Base-by-base conservation (phyloP, 2,888 invertebrate species). In the Zootermopsis nevadensis region DNA sequence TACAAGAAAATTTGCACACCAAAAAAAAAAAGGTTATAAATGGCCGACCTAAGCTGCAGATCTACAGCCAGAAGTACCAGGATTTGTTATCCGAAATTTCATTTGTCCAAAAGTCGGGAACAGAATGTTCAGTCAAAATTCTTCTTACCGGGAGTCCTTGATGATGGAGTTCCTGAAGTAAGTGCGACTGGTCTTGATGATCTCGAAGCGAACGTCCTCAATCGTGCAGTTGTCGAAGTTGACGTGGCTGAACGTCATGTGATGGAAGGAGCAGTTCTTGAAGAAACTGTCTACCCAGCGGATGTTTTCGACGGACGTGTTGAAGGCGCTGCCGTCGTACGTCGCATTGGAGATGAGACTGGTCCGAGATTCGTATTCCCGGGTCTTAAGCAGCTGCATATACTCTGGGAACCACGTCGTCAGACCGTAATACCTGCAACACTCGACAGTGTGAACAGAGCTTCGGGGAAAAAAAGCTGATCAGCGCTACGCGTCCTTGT, bases 211-310 rank as follows among this genome's bases (percentile, higher is more conserved):
- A 6, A 93, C 93, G 72, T 93, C 92, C n/a, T 90, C 89, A 87
- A 96, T 94, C 10, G 93, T 91, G 88, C 95, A 95, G 87, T 94
- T 94, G 86, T 90, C 89, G 88, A 95, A 95, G 84, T 92, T 90
- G 31, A 95, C 94, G 87, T 95, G 95, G 84, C 93, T 94, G 88
- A 95, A 91, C 86, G 94, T 90, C 89, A 94, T 91, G 86, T 94
- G 93, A 31, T 91, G 91, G 88, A 95, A 95, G 31, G 92, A 93
- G 87, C 93, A 93, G 85, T 94, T 93, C 48, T 88, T 88, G 88
- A 95, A 95, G 24, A 90, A 90, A 2, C 92, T 91, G 84, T 92
- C 91, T 84, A 88, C 89, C 87, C 93, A 95, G 85, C 92, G 91
- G 24, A 92, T 89, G 88, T 95, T 95, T 86, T 94, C 93, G 53